Base-by-base conservation (phyloP, 2,113 vertebrate species). In the Ranitomeya imitator region DNA sequence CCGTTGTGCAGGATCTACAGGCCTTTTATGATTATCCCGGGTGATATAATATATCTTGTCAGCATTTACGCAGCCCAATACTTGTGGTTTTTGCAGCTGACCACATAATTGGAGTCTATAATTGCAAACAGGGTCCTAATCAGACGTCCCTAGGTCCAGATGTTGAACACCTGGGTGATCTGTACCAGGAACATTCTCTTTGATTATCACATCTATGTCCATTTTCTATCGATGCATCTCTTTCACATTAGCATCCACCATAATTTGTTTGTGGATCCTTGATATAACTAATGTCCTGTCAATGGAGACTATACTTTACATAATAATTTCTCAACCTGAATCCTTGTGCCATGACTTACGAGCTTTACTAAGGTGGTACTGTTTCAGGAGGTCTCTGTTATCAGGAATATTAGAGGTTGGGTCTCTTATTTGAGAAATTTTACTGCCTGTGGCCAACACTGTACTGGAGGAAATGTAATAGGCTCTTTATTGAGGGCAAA, bases 121-220 rank as follows among this genome's bases (percentile, higher is more conserved):
- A 83, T 83, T 65, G n/a, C 60, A 45, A 82, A 6, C 26, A 65
- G 80, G 37, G 60, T 23, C 60, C 31, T 63, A 83, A 83, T 83
- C 60, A 65, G 57, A 4, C 60, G 11, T 45, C 80, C 60, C 21
- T 12, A 12, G 80, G 16, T 63, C 26, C 60, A 83, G 80, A 83
- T 83, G 80, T 51, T 45, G 37, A 83, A 23, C 80, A 83, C 59
- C 80, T 83, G 80, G 59, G 31, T 45, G 80, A 63, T 65, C 37
- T 45, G 80, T n/a, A 51, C 31, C 37, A 65, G 16, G 59, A 83
- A 21, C 10, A 45, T 12, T 23, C 6, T 55, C 15, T 63, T 55
- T 82, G 59, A 18, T 60, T n/a, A 37, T 61, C 57, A 61, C 74
- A 54, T 76, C 37, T 54, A 31, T 21, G 63, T 21, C 60, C 55